These are phyloP conservation scores for Balearica regulorum DNA, from an alignment of 2,797 vertebrate species.

Conservation along the genomic window DNA sequence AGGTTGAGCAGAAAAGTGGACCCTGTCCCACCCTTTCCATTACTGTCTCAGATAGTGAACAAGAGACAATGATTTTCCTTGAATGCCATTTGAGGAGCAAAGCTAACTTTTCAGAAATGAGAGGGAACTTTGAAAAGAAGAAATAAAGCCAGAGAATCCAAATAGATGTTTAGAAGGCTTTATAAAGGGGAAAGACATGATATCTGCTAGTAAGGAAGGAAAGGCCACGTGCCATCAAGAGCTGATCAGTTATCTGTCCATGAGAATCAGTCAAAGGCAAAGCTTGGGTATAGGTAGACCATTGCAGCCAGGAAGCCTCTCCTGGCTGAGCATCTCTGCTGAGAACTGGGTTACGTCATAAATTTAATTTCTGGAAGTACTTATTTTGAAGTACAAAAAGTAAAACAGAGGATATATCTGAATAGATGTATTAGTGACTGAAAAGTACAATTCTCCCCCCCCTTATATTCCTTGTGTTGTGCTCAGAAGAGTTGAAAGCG, in stretches of 20 bases:
- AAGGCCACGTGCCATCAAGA: background rate
- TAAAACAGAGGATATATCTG: background rate
- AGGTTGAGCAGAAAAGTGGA: background rate
- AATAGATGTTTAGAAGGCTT: background rate
- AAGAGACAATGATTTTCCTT: background rate
- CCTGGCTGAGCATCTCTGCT: background rate
- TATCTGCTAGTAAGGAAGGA: background rate
- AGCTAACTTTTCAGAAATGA: background rate
- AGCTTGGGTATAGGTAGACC: accelerated
- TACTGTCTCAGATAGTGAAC: background rate
- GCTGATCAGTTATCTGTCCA: background rate
- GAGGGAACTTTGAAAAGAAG: background rate
- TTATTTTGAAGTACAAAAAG: background rate
- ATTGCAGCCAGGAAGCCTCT: background rate
- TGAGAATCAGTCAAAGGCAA: background rate
- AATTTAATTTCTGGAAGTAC: background rate
- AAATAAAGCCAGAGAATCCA: background rate
- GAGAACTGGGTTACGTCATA: background rate
- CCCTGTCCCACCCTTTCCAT: background rate
- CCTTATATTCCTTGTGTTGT: background rate
- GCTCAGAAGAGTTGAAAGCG: background rate
- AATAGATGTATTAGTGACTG: background rate
- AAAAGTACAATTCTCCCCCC: background rate
- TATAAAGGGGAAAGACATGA: background rate
- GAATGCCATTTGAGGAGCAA: background rate